Evolutionary conservation across 1,140 invertebrate species (phyloP).

Genomic region (Argopecten irradians): DNA sequence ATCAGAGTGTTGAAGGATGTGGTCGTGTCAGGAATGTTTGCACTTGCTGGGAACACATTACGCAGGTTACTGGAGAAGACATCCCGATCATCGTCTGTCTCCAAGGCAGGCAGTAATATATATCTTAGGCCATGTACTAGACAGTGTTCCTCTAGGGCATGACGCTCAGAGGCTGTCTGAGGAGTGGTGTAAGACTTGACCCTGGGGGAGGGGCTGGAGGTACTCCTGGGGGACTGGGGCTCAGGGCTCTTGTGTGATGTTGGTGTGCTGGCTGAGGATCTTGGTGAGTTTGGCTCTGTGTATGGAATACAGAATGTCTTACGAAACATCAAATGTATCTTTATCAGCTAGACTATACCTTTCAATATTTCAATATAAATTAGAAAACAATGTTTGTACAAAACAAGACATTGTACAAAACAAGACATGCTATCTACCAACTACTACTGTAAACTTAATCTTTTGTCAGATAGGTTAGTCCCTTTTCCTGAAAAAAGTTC

Average conservation of each 20-base stretch:
- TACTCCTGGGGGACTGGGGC: too few species aligned
- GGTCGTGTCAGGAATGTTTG: conserved; percentile 45
- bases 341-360: background rate
- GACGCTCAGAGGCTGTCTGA: conserved; percentile 42
- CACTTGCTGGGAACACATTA: conserved; percentile 68
- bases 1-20: conserved; percentile 57
- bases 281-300: background rate
- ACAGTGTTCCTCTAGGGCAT: conserved; percentile 64
- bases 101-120: conserved; percentile 56
- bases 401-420: too few species aligned
- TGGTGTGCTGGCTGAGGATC: background rate
- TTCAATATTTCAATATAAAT: too few species aligned
- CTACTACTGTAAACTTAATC: too few species aligned
- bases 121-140: conserved; percentile 66
- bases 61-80: conserved; percentile 62
- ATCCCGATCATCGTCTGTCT: conserved; percentile 57
- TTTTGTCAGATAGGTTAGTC: too few species aligned
- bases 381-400: too few species aligned
- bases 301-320: background rate
- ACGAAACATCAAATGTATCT: background rate
- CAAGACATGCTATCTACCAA: too few species aligned
- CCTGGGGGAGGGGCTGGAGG: background rate
- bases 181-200: conserved; percentile 39
- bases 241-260: background rate
- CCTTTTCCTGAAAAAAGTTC: too few species aligned